phyloP scores from a whole-genome alignment of 2,888 invertebrate genomes.

The Merodon equestris region DNA sequence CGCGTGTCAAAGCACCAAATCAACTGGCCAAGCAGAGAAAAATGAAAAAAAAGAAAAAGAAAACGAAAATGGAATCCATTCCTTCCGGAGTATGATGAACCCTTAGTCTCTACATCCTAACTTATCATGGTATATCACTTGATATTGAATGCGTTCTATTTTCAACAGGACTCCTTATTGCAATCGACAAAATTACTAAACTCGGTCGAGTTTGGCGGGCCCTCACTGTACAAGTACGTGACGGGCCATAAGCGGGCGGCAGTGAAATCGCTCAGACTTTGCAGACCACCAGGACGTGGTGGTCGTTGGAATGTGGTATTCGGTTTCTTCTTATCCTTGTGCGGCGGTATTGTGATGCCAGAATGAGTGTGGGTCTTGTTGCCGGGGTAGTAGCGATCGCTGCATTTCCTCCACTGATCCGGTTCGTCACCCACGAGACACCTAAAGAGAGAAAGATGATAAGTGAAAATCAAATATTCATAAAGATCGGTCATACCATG shows the following conservation, averaged over 20 bases:
- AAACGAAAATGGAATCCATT: no score
- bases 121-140: constrained; percentile 61
- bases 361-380: constrained; percentile 74
- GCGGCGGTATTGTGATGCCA: constrained; percentile 78
- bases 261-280: constrained; percentile 77
- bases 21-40: no score
- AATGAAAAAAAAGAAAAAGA: no score
- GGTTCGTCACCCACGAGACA: constrained; percentile 89
- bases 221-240: constrained; percentile 88
- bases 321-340: constrained; percentile 72
- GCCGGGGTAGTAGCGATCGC: constrained; percentile 87
- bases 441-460: constrained; percentile 80
- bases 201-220: constrained; percentile 86
- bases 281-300: constrained; percentile 76
- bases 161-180: constrained; percentile 78
- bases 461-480: not conserved
- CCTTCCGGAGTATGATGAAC: constrained; percentile 17
- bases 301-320: constrained; percentile 75
- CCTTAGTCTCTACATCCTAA: constrained; percentile 52
- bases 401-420: constrained; percentile 93
- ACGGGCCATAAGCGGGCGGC: constrained; percentile 86
- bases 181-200: constrained; percentile 79
- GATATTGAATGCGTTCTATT: constrained; percentile 10
- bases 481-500: constrained; percentile 82
- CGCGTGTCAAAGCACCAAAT: no score